Evolutionary conservation across 92 coral and sea anemone genomes (phyloP).

Genomic region (Meandrina meandrites): DNA sequence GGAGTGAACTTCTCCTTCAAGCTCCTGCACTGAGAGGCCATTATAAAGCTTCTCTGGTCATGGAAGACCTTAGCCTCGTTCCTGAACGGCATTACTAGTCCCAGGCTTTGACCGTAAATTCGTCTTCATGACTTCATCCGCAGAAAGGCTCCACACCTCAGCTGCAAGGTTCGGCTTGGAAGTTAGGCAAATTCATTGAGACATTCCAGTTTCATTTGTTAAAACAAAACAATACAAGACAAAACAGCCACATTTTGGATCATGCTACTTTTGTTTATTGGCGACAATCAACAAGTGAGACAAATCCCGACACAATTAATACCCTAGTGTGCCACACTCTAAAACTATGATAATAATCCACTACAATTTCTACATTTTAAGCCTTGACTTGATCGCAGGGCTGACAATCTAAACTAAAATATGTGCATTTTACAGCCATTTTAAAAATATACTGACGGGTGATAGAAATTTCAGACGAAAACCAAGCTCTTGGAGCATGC

Average conservation of each 20-base stretch:
- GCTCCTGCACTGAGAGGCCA: too few relatives aligned
- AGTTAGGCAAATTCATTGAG: too few relatives aligned
- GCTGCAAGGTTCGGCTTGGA: too few relatives aligned
- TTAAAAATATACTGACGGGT: slow-evolving; percentile 29
- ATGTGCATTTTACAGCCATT: slow-evolving; percentile 17
- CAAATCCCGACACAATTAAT: slow-evolving; percentile 10
- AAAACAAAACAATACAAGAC: too few relatives aligned
- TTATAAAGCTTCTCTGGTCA: too few relatives aligned
- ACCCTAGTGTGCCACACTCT: background rate
- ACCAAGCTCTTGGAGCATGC: slow-evolving; percentile 9
- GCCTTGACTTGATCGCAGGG: slow-evolving; percentile 14
- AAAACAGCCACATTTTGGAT: background rate
- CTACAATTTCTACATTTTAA: slow-evolving; percentile 7
- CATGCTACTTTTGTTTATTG: slow-evolving; percentile 31
- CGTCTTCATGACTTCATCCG: too few relatives aligned
- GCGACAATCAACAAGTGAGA: slow-evolving; percentile 10
- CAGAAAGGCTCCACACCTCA: too few relatives aligned
- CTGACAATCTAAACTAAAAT: slow-evolving; percentile 4
- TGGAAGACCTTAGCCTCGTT: too few relatives aligned
- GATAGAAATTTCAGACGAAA: slow-evolving; percentile 11
- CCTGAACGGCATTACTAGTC: too few relatives aligned
- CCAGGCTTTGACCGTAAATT: too few relatives aligned
- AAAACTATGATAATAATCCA: slow-evolving; percentile 3
- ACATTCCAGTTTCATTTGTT: too few relatives aligned
- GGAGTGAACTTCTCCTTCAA: too few relatives aligned